Percentiles rank a stretch among this genome's conserved stretches.
These are phyloP conservation scores for Papilio dardanus DNA, from an alignment of 1,140 invertebrate genomes.

Conservation along the genomic window DNA sequence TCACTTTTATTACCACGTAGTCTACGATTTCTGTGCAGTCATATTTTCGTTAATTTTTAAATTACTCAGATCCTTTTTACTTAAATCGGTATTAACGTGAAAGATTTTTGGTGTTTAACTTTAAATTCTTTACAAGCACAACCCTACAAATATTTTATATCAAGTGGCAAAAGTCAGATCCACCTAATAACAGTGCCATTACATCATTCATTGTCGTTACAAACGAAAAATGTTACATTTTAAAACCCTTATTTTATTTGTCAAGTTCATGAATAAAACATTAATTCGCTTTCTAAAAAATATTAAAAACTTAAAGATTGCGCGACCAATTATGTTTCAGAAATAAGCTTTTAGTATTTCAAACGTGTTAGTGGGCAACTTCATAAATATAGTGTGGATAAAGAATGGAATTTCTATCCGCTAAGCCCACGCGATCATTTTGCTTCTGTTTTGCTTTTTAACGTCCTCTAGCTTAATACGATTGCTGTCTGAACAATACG, in stretches of 20 bases:
- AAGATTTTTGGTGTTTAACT: neutral
- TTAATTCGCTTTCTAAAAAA: conserved; percentile 22
- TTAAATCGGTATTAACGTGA: neutral
- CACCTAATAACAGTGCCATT: conserved; percentile 12
- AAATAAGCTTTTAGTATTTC: conserved; percentile 30
- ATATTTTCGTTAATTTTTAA: conserved; percentile 6
- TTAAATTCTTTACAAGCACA: neutral
- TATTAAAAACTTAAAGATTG: conserved; percentile 28
- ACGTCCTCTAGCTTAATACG: conserved; percentile 46
- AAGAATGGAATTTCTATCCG: conserved; percentile 54
- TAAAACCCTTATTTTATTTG: conserved; percentile 33
- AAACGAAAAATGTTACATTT: conserved; percentile 21
- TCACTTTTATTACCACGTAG: conserved; percentile 14
- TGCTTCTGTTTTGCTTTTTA: conserved; percentile 54
- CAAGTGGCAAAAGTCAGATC: neutral
- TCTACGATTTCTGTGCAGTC: neutral
- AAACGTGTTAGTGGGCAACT: conserved; percentile 29
- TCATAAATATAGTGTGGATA: conserved; percentile 47
- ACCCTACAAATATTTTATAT: neutral
- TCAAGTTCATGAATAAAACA: conserved; percentile 36
- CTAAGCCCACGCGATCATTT: conserved; percentile 52
- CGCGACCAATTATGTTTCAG: conserved; percentile 33
- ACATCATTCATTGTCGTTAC: conserved; percentile 23
- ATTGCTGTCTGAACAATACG: conserved; percentile 41
- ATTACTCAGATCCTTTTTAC: neutral